Evolutionary conservation across 2,113 vertebrate species (phyloP), one percentile per base, ranked within the genome.

Genomic region (Lycaon pictus): DNA sequence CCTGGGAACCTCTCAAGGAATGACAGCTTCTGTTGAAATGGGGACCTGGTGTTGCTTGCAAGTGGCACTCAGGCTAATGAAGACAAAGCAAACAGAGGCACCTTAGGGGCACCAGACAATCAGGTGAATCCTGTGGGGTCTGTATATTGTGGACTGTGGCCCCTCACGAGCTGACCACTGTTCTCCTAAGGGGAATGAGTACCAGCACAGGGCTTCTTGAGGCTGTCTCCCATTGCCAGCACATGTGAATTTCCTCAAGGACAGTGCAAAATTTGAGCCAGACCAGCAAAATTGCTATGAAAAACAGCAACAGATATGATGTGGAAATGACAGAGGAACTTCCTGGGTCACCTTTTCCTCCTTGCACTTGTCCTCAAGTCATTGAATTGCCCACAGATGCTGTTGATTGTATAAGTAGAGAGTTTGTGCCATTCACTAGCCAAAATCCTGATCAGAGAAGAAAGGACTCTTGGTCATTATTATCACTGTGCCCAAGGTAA

Each of bases 11-110:
- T 98, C 82, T 98, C 97, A 0, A 98, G 99, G 19, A 99, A 98
- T 98, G 99, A 99, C 98, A 99, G 99, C 98, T 99, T 99, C 98
- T 98, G 99, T 65, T 98, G 99, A 62, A 98, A 98, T 0, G 99
- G 99, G 1, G 99, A 99, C 1, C 98, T 99, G 13, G 99, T 99
- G 94, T 98, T 99, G 91, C 99, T 99, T 63, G 98, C 99, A 0
- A 99, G 79, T 0, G 93, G 98, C 84, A 97, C 97, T 16, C 98
- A 97, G 81, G 76, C 98, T 0, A 91, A 93, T n/a, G 98, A 98
- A 35, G 89, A 92, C 0, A 95, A 98, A 85, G 35, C 0, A 3
- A 93, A 93, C 5, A 97, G 98, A 87, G 96, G 53, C 0, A 2
- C 48, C 23, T 32, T 62, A 0, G 96, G 94, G 20, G 74, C 15